Evolutionary conservation across 2,888 invertebrate species (phyloP).

Genomic region (Philereme vetulata): DNA sequence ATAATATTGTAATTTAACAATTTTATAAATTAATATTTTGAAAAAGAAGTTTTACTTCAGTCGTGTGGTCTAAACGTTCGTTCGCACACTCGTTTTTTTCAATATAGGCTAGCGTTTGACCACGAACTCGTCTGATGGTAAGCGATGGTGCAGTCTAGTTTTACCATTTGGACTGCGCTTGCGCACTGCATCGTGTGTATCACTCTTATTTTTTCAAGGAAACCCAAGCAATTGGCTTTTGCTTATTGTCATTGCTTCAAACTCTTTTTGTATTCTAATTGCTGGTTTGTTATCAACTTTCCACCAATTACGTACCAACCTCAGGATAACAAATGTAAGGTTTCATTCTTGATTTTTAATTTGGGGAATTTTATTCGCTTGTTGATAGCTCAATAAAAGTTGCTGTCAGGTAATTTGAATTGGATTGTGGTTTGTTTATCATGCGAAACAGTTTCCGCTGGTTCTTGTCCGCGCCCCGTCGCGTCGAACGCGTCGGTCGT

Average conservation of each 20-base stretch:
- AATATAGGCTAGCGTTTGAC: too few species aligned
- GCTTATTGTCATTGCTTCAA: constrained; percentile 55
- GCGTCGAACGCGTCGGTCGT: too few species aligned
- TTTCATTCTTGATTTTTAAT: constrained; percentile 55
- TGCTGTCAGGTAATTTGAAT: not conserved
- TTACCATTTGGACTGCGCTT: not conserved
- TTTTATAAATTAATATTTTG: too few species aligned
- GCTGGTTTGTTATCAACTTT: constrained; percentile 60
- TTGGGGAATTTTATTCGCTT: constrained; percentile 15
- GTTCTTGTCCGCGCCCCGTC: too few species aligned
- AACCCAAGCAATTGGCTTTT: constrained; percentile 45
- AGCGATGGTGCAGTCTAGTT: not conserved
- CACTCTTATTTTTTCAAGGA: constrained; percentile 48
- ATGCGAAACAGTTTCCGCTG: not conserved
- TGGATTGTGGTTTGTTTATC: not conserved
- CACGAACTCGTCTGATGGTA: too few species aligned
- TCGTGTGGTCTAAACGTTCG: too few species aligned
- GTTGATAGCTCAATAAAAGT: not conserved
- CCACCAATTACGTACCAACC: constrained; percentile 62
- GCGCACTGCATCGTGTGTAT: constrained; percentile 12
- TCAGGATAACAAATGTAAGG: constrained; percentile 58
- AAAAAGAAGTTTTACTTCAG: too few species aligned
- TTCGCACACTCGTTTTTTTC: too few species aligned
- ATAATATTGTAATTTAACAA: too few species aligned
- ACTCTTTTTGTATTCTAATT: constrained; percentile 71